These are phyloP conservation scores for Mixornis gularis DNA, from an alignment of 2,113 vertebrate species.

Conservation along the genomic window DNA sequence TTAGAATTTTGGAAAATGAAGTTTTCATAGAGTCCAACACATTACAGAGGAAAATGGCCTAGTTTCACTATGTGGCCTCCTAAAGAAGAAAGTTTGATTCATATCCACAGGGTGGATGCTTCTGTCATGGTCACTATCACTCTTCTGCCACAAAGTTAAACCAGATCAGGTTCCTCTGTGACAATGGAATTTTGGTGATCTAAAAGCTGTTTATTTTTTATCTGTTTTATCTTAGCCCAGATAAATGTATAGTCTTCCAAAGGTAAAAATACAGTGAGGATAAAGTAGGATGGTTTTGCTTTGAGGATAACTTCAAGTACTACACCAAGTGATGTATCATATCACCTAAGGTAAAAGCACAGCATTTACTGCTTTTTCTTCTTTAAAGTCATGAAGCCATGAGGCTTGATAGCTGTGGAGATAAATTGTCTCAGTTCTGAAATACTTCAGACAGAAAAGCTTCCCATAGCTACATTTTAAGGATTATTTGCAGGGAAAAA, in stretches of 20 bases:
- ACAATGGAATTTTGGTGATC: background rate
- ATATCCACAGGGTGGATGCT: background rate
- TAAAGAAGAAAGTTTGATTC: background rate
- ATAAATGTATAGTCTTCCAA: background rate
- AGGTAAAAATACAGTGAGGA: background rate
- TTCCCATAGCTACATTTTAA: background rate
- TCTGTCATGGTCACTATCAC: background rate
- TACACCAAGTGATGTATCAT: background rate
- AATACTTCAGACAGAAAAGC: background rate
- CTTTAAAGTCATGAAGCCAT: background rate
- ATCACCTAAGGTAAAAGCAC: background rate
- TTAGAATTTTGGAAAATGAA: background rate
- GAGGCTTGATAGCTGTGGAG: background rate
- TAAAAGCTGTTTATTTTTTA: constrained; percentile 21
- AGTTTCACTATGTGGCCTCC: background rate
- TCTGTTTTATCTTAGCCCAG: background rate
- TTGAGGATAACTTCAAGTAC: constrained; percentile 14
- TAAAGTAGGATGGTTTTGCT: background rate
- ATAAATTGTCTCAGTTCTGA: constrained; percentile 16
- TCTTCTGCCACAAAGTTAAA: background rate
- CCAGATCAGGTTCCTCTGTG: background rate
- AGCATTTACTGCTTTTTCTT: constrained; percentile 22
- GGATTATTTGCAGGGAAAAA: background rate
- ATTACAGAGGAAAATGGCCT: background rate
- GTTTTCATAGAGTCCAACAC: background rate